Percentiles rank a stretch among this genome's conserved stretches.
phyloP scores from a whole-genome alignment of 2,888 invertebrate genomes.

The Ferdinandea cuprea region DNA sequence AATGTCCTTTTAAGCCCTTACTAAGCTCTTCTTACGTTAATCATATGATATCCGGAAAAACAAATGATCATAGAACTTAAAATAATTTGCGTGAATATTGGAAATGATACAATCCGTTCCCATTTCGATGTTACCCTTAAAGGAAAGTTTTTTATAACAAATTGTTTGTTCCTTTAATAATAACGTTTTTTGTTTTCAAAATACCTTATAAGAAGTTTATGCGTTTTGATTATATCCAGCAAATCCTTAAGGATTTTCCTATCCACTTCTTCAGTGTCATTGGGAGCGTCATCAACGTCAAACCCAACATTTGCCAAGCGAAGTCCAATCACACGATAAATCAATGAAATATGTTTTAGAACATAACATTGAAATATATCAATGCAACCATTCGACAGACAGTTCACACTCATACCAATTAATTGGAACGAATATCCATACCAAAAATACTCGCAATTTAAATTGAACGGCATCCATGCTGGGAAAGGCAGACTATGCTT shows the following conservation, averaged over 20 bases:
- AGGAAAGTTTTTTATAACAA: background rate
- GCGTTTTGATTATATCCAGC: constrained; percentile 9
- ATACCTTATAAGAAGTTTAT: constrained; percentile 43
- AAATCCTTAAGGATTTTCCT: constrained; percentile 1
- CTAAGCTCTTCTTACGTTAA: constrained; percentile 67
- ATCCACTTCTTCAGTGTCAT: background rate
- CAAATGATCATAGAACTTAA: constrained; percentile 78
- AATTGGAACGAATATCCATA: constrained; percentile 78
- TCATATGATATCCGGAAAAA: constrained; percentile 78
- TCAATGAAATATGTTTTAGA: constrained; percentile 77
- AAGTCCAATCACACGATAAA: constrained; percentile 77
- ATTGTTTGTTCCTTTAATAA: background rate
- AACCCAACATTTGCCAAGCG: constrained; percentile 73
- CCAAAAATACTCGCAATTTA: constrained; percentile 69
- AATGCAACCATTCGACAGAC: constrained; percentile 76
- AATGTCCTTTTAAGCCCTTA: background rate
- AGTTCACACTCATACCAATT: constrained; percentile 76
- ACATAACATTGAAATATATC: constrained; percentile 79
- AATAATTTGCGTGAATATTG: constrained; percentile 78
- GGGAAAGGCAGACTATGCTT: constrained; percentile 77
- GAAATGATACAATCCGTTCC: constrained; percentile 74
- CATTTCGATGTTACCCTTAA: constrained; percentile 41
- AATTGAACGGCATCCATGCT: constrained; percentile 79
- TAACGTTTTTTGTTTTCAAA: background rate
- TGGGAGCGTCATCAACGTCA: too few species aligned